These are phyloP conservation scores for Zaprionus capensis DNA, from an alignment of 1,140 invertebrate species.

Conservation along the genomic window DNA sequence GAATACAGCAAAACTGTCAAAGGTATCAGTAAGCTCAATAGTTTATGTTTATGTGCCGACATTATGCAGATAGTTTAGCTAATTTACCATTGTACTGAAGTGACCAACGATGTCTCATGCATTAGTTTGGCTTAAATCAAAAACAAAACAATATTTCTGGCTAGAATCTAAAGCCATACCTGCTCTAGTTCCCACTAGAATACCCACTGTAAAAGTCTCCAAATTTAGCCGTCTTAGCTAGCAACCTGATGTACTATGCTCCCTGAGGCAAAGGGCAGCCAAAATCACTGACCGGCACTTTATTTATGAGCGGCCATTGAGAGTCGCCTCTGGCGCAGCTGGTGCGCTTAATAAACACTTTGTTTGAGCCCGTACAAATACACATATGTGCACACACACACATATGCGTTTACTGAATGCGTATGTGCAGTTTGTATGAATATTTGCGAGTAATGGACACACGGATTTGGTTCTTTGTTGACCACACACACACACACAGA, in stretches of 20 bases:
- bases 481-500: slow-evolving; percentile 26
- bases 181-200: not conserved
- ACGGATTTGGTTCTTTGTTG: slow-evolving; percentile 12
- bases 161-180: too few relatives aligned
- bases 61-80: too few relatives aligned
- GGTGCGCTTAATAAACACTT: slow-evolving; percentile 74
- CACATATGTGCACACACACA: slow-evolving; percentile 13
- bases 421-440: slow-evolving; percentile 2
- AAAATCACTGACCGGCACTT: slow-evolving; percentile 72
- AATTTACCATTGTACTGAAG: too few relatives aligned
- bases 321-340: slow-evolving; percentile 67
- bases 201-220: slow-evolving; percentile 10
- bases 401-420: not conserved
- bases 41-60: too few relatives aligned
- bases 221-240: slow-evolving; percentile 49
- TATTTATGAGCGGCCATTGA: slow-evolving; percentile 78
- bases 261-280: slow-evolving; percentile 17
- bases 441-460: slow-evolving; percentile 25
- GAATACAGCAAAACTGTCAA: too few relatives aligned
- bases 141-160: too few relatives aligned
- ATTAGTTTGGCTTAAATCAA: too few relatives aligned
- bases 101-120: too few relatives aligned
- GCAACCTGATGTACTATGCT: slow-evolving; percentile 12
- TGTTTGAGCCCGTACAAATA: slow-evolving; percentile 27
- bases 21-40: too few relatives aligned